phyloP scores from a whole-genome alignment of 2,113 vertebrate genomes.

The Xenopus borealis region DNA sequence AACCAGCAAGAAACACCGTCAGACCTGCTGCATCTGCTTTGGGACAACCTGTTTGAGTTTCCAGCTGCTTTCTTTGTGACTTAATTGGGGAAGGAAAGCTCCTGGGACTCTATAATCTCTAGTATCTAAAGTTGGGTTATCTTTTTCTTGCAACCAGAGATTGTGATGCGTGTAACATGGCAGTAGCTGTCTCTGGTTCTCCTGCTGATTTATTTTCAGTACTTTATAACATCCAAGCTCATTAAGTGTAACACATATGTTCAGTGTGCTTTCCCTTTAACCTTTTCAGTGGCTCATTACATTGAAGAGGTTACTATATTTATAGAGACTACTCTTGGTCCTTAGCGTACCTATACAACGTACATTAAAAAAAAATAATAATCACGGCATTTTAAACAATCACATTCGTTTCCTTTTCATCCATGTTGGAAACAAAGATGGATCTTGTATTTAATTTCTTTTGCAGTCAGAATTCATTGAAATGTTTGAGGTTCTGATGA shows the following conservation, averaged over 20 bases:
- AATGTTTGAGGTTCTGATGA: slow-evolving; percentile 60
- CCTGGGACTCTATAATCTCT: too few relatives aligned
- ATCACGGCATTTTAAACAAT: slow-evolving; percentile 62
- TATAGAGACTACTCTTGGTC: slow-evolving; percentile 72
- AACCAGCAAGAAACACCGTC: too few relatives aligned
- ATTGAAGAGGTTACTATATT: slow-evolving; percentile 61
- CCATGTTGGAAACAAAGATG: slow-evolving; percentile 55
- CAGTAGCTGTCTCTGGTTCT: too few relatives aligned
- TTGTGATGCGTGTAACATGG: too few relatives aligned
- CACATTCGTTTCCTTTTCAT: slow-evolving; percentile 56
- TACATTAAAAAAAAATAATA: slow-evolving; percentile 19
- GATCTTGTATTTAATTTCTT: slow-evolving; percentile 61
- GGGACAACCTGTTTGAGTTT: too few relatives aligned
- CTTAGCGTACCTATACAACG: slow-evolving; percentile 59
- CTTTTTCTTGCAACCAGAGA: too few relatives aligned
- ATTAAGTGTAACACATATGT: not conserved
- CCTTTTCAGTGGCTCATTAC: slow-evolving; percentile 16
- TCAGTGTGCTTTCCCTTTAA: slow-evolving; percentile 43
- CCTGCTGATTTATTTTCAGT: too few relatives aligned
- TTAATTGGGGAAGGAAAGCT: too few relatives aligned
- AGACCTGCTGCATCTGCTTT: too few relatives aligned
- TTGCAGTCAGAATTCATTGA: slow-evolving; percentile 26
- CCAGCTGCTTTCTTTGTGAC: too few relatives aligned
- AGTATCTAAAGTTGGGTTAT: too few relatives aligned
- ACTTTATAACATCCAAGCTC: too few relatives aligned